Evolutionary conservation across 2,113 vertebrate species (phyloP), one percentile per base, ranked within the genome.

Genomic region (Lophura nycthemera): DNA sequence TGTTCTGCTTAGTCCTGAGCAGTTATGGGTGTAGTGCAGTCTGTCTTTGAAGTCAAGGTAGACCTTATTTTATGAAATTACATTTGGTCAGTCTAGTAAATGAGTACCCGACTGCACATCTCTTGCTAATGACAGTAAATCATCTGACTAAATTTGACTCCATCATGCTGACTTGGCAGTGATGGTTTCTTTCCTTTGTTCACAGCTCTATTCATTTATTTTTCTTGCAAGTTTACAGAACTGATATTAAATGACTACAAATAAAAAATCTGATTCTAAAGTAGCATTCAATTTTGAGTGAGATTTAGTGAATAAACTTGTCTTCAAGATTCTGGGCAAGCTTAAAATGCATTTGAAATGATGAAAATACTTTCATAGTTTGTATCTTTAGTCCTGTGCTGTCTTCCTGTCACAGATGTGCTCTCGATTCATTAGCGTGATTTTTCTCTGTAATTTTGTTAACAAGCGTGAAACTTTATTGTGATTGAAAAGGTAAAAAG

Each of bases 381-480:
- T 40, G 25, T 30, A 30, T 79, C 61, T 87, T 85, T 54, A 73
- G 74, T 87, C 47, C 65, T 92, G 10, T 88, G 61, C 66, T 81
- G 24, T 86, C 83, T 96, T 63, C 15, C 75, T 85, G 66, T 87
- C 66, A 66, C 24, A 79, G 43, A 63, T 64, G 17, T 64, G 34
- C 84, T 79, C 13, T 60, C 71, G 59, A 82, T 88, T 86, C 47
- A 57, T 93, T 87, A 88, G 47, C 10, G 52, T 21, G 18, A 15
- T 92, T 85, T 85, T 92, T 73, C 42, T 83, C 54, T 81, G 61
- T 43, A 50, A 64, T 74, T 94, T 86, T 84, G 64, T 82, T 96
- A 94, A 77, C 29, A 48, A 45, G 30, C 25, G 69, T 81, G 56
- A 84, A 82, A 16, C 30, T 34, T 48, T 43, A 19, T 34, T 67